Conservation (phyloP, 2,113 vertebrate genomes). For the Elanoides forficatus region DNA sequence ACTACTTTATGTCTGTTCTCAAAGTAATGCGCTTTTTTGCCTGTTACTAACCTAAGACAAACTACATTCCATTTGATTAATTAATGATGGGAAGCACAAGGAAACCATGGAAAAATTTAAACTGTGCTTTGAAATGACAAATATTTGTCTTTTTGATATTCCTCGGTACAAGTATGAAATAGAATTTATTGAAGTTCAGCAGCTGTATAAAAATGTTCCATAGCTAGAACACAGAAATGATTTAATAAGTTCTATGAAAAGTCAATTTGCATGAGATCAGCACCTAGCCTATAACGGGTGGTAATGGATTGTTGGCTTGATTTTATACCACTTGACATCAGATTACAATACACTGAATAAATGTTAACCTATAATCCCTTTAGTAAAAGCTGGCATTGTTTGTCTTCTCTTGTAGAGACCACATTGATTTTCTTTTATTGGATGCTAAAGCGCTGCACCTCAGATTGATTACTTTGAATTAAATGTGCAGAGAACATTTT, state of each 20-base stretch:
- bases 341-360: slow-evolving; percentile 90
- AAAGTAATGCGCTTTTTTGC: background rate
- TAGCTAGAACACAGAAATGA: slow-evolving; percentile 71
- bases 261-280: slow-evolving; percentile 86
- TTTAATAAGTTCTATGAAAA: slow-evolving; percentile 82
- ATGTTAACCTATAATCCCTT: slow-evolving; percentile 95
- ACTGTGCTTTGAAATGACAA: slow-evolving; percentile 55
- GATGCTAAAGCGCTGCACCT: slow-evolving; percentile 85
- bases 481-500: slow-evolving; percentile 86
- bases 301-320: slow-evolving; percentile 91
- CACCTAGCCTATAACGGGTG: slow-evolving; percentile 83
- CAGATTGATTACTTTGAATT: slow-evolving; percentile 96
- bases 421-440: slow-evolving; percentile 94
- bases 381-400: slow-evolving; percentile 87
- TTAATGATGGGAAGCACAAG: slow-evolving; percentile 18
- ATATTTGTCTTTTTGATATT: slow-evolving; percentile 60
- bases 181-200: slow-evolving; percentile 66
- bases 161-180: slow-evolving; percentile 36
- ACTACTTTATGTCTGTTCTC: background rate
- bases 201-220: slow-evolving; percentile 67
- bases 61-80: slow-evolving; percentile 20
- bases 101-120: slow-evolving; percentile 36
- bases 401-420: slow-evolving; percentile 82
- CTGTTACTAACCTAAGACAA: slow-evolving; percentile 1
- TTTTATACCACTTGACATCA: slow-evolving; percentile 87